phyloP scores from a whole-genome alignment of 2,888 invertebrate genomes.

The Halictus quadricinctus region DNA sequence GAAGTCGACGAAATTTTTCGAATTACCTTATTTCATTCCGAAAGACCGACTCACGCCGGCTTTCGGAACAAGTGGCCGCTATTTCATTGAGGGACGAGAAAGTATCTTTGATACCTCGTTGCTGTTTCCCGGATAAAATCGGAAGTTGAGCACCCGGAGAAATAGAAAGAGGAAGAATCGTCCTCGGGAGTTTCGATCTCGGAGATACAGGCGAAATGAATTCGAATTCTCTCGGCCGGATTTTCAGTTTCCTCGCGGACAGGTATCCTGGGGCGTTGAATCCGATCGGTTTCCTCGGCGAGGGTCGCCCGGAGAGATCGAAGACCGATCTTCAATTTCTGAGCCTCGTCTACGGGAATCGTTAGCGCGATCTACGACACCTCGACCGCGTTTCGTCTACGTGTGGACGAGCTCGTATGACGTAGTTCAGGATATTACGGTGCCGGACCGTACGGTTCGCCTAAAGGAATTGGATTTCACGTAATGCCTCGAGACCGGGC shows the following conservation, averaged over 20 bases:
- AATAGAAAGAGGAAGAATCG: slow-evolving; percentile 2
- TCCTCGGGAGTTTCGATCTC: slow-evolving; percentile 7
- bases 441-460: slow-evolving; percentile 53
- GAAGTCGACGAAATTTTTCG: neutral
- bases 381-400: slow-evolving; percentile 48
- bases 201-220: slow-evolving; percentile 29
- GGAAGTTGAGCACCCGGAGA: slow-evolving; percentile 10
- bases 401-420: slow-evolving; percentile 51
- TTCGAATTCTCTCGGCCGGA: slow-evolving; percentile 16
- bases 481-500: slow-evolving; percentile 61
- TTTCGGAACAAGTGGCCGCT: neutral
- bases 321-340: slow-evolving; percentile 32
- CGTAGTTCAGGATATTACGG: slow-evolving; percentile 64
- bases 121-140: neutral
- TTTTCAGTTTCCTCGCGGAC: neutral
- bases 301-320: neutral
- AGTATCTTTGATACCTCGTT: neutral
- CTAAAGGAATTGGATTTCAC: slow-evolving; percentile 72
- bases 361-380: slow-evolving; percentile 48
- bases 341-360: slow-evolving; percentile 24
- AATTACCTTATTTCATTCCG: neutral
- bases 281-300: neutral
- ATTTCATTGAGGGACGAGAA: neutral
- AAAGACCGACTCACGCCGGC: neutral
- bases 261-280: neutral